Base-by-base conservation (phyloP, 2,113 vertebrate species). In the Oncorhynchus masou region DNA sequence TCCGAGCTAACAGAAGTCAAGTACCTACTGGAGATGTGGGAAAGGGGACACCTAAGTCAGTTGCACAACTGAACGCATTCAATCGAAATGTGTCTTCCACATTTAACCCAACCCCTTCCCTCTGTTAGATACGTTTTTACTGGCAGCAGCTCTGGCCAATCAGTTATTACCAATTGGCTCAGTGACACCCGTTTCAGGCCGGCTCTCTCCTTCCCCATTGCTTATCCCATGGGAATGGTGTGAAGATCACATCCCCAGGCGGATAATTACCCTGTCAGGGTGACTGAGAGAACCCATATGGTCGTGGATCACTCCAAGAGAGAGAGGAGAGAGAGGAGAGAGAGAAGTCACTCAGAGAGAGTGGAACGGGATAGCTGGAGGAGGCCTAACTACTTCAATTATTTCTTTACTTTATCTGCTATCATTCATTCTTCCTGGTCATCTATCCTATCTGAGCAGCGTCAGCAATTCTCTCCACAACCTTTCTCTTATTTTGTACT, bases 221-320 rank as follows among this genome's bases (percentile, higher is more conserved):
- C 39, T 65, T 72, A 77, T 62, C 4, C 20, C 16, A 29, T 2
- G 49, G 27, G 64, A 78, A 48, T 54, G n/a, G 45, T 31, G 54
- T 78, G 62, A 15, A 16, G 67, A 24, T 48, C 22, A 19, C 7
- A 72, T 54, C 54, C 57, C 34, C 39, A 31, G 39, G 31, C 39
- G 45, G 72, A 65, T 79, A 79, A 79, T 74, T n/a, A 70, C 20
- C 3, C 71, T 34, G 54, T 79, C 67, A 51, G 8, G 19, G 22
- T 64, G 34, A 79, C 59, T 70, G 39, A 45, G 39, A 19, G 16
- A 69, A 49, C 72, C 25, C 74, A 64, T 70, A 69, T 16, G 16
- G 24, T 49, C 25, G 51, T 60, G 68, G 67, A 74, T 79, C 22
- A 27, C n/a, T 31, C 54, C n/a, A 12, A 48, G 3, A 24, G 8